A percentile compares a stretch with the other conserved stretches of the same genome.
These are phyloP conservation scores for Leptinotarsa peninsularis DNA, from an alignment of 2,888 invertebrate genomes.

Conservation along the genomic window DNA sequence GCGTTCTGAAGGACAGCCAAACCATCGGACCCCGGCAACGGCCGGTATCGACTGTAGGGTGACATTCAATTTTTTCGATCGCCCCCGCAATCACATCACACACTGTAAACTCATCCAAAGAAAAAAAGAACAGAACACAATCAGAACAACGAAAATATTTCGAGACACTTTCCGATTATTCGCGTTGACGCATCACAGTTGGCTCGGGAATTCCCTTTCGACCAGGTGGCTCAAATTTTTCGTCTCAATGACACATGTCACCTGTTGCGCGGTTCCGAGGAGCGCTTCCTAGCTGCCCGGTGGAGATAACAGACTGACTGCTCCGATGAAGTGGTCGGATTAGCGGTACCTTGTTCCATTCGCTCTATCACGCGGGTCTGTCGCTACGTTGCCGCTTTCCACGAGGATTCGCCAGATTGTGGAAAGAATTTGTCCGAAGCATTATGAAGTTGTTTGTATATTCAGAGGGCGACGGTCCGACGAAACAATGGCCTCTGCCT, in stretches of 20 bases:
- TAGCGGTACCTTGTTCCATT: constrained; percentile 50
- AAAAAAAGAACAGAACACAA: constrained; percentile 1
- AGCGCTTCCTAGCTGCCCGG: constrained; percentile 30
- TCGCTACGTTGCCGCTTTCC: constrained; percentile 27
- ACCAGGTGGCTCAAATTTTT: constrained; percentile 17
- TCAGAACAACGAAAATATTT: constrained; percentile 20
- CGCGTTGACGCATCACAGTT: neutral
- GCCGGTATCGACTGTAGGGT: constrained; percentile 66
- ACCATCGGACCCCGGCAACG: constrained; percentile 59
- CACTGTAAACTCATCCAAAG: neutral
- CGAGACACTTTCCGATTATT: constrained; percentile 7
- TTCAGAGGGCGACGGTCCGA: too few relatives aligned
- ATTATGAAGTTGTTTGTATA: too few relatives aligned
- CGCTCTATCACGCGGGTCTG: constrained; percentile 40
- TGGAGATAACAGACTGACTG: constrained; percentile 37
- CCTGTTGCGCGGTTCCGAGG: constrained; percentile 46
- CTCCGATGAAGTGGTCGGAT: constrained; percentile 32
- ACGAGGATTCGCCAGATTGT: neutral
- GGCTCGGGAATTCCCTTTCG: constrained; percentile 18
- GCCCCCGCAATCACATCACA: constrained; percentile 41
- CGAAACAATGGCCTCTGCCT: too few relatives aligned
- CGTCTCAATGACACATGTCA: constrained; percentile 41
- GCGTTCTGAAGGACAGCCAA: constrained; percentile 51
- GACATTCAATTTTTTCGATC: constrained; percentile 59
- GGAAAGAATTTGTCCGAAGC: neutral